Conservation (phyloP, 2,113 vertebrate species). For the Genyomyrus donnyi region DNA sequence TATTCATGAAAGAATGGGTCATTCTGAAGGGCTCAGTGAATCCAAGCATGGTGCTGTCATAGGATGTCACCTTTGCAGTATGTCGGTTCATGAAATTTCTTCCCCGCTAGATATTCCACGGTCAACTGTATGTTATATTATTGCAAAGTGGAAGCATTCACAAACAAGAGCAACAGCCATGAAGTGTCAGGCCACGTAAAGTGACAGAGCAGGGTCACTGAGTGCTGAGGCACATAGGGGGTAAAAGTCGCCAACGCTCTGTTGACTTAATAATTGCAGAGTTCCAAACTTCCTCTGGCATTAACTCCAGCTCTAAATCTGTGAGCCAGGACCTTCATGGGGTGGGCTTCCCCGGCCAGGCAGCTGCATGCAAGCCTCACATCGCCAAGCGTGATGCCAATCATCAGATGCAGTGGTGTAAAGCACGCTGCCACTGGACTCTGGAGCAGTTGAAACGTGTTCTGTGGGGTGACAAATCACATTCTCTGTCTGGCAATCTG, state of each 20-base stretch:
- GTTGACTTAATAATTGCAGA: neutral
- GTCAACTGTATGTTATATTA: neutral
- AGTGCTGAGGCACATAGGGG: neutral
- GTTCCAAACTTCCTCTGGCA: neutral
- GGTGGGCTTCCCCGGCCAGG: neutral
- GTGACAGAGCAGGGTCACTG: neutral
- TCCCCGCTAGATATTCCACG: neutral
- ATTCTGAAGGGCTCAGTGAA: neutral
- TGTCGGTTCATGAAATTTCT: neutral
- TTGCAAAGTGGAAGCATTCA: neutral
- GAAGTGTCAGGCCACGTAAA: neutral
- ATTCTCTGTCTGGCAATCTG: neutral
- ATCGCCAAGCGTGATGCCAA: neutral
- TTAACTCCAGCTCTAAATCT: neutral
- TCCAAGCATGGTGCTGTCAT: neutral
- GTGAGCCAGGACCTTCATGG: neutral
- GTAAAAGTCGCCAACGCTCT: neutral
- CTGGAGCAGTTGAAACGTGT: neutral
- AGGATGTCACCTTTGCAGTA: neutral
- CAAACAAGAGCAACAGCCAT: neutral
- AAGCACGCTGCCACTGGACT: neutral
- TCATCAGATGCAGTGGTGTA: neutral
- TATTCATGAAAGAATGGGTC: neutral
- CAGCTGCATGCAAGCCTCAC: neutral
- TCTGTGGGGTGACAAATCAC: neutral